These are phyloP conservation scores for Vimba vimba DNA, from an alignment of 2,113 vertebrate species.

Conservation along the genomic window DNA sequence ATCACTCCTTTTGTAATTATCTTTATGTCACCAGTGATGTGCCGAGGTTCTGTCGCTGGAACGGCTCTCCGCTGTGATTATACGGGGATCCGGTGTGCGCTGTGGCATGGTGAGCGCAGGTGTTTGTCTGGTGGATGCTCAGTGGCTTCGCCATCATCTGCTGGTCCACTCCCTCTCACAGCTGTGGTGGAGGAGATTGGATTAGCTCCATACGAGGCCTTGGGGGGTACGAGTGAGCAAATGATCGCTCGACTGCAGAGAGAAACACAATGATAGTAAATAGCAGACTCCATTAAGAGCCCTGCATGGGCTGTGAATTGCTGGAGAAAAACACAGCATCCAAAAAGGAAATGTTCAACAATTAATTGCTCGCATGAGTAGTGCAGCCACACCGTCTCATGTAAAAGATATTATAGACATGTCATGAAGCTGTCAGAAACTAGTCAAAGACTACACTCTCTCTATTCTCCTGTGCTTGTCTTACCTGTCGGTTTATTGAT, in stretches of 20 bases:
- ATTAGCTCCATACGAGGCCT: slow-evolving; percentile 44
- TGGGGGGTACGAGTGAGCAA: slow-evolving; percentile 10
- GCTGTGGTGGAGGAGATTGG: slow-evolving; percentile 52
- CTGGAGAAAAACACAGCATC: slow-evolving; percentile 28
- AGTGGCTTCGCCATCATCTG: slow-evolving; percentile 44
- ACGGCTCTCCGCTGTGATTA: slow-evolving; percentile 37
- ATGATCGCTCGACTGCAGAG: slow-evolving; percentile 42
- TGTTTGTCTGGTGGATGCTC: slow-evolving; percentile 47
- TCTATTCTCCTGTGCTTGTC: neutral
- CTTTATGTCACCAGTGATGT: slow-evolving; percentile 10
- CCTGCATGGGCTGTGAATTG: slow-evolving; percentile 25
- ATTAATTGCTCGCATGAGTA: slow-evolving; percentile 45
- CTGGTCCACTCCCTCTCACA: slow-evolving; percentile 41
- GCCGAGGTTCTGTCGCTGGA: slow-evolving; percentile 7
- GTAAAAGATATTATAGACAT: neutral
- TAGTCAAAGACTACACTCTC: neutral
- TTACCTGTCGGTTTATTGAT: slow-evolving; percentile 33
- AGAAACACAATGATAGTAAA: slow-evolving; percentile 50
- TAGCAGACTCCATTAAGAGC: slow-evolving; percentile 47
- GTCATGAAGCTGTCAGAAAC: neutral
- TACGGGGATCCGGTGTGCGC: neutral
- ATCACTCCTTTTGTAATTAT: slow-evolving; percentile 19
- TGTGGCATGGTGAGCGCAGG: slow-evolving; percentile 46
- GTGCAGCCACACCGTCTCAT: slow-evolving; percentile 35
- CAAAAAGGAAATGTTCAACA: slow-evolving; percentile 38